Base-by-base conservation (phyloP, 2,113 vertebrate genomes). In the Donacobius atricapilla region DNA sequence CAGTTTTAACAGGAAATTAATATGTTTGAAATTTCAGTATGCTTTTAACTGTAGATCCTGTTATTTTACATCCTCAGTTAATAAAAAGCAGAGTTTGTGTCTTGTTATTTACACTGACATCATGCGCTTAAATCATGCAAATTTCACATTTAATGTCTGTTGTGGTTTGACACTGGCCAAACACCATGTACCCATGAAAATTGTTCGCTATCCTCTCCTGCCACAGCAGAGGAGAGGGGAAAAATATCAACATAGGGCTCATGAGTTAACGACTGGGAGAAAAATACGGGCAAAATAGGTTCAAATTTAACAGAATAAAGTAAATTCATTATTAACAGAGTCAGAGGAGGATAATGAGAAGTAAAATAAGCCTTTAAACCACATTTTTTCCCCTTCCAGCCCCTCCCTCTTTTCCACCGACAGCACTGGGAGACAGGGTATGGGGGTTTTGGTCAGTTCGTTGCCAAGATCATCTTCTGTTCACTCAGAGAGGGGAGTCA, bases 181-280 rank as follows among this genome's bases (percentile, higher is more conserved):
- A 47, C 2, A 2, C 25, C 25, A 45, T 42, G 14, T 30, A 47
- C n/a, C 11, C 42, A 31, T 0, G 1, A 17, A 58, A 37, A n/a
- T 23, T 6, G 2, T 58, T 58, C 2, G 1, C 21, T 37, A 13
- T 54, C 42, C 7, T 37, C 33, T 47, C 42, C n/a, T 58, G 20
- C 42, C 31, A 18, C 33, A 30, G 19, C 15, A 37, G 33, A 75
- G 54, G 33, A 40, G 48, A 57, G 14, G 33, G 18, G 13, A 28
- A 30, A 58, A n/a, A 58, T 45, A 30, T 23, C 14, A 21, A 28
- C 13, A 5, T 18, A 73, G 31, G 24, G 24, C 40, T 57, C 17
- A 37, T 27, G 33, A 75, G 33, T 35, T 47, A 58, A 58, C 5
- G 5, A 58, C 18, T 30, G 11, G 19, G n/a, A 37, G 42, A 75